Evolutionary conservation across 1,140 invertebrate species (phyloP).

Genomic region (Dendrolimus punctatus): DNA sequence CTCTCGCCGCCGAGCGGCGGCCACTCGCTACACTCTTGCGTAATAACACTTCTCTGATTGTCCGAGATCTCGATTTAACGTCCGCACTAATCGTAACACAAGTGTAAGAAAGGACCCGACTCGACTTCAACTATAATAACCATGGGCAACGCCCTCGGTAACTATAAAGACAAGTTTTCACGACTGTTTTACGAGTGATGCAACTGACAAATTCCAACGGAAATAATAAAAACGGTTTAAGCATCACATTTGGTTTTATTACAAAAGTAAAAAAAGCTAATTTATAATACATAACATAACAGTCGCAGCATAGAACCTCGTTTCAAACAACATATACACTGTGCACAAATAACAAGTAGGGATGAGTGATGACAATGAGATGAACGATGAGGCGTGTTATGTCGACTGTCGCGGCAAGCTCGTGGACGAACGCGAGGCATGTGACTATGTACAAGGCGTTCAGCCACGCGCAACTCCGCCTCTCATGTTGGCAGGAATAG

Average conservation of each 20-base stretch:
- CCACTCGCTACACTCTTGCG: slow-evolving; percentile 22
- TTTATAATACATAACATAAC: slow-evolving; percentile 62
- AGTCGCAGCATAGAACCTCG: slow-evolving; percentile 57
- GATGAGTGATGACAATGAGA: slow-evolving; percentile 41
- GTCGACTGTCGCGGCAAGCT: slow-evolving; percentile 14
- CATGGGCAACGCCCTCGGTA: slow-evolving; percentile 21
- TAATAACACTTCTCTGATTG: slow-evolving; percentile 25
- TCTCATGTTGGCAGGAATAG: slow-evolving; percentile 12
- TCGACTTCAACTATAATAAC: slow-evolving; percentile 13
- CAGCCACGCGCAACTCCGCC: slow-evolving; percentile 19
- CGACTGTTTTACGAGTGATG: slow-evolving; percentile 53
- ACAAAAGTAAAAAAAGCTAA: slow-evolving; percentile 62
- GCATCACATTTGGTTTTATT: slow-evolving; percentile 61
- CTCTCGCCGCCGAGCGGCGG: slow-evolving; percentile 1
- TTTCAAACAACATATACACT: slow-evolving; percentile 59
- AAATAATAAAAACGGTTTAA: slow-evolving; percentile 34
- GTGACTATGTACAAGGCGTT: slow-evolving; percentile 54
- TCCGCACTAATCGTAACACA: slow-evolving; percentile 34
- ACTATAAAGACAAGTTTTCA: slow-evolving; percentile 39
- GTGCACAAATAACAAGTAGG: slow-evolving; percentile 67
- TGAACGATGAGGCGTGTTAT: slow-evolving; percentile 23
- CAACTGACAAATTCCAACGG: slow-evolving; percentile 25
- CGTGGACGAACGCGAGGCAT: slow-evolving; percentile 30
- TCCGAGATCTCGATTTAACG: slow-evolving; percentile 38
- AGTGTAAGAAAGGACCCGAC: slow-evolving; percentile 35